phyloP scores from a whole-genome alignment of 2,113 vertebrate species.

The Barnardius zonarius region DNA sequence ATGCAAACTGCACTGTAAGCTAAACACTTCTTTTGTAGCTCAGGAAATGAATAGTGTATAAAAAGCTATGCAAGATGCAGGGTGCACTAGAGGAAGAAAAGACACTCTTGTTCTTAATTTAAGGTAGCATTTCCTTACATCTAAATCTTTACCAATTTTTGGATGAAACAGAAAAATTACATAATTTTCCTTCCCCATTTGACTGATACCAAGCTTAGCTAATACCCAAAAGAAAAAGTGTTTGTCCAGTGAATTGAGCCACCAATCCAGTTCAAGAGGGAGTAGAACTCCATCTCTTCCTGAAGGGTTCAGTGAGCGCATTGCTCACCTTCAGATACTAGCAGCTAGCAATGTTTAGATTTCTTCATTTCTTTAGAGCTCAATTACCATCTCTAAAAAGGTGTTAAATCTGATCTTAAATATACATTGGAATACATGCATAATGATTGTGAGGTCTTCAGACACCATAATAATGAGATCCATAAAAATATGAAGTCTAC shows the following conservation, averaged over 20 bases:
- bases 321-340: neutral
- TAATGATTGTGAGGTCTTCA: neutral
- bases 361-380: conserved; percentile 7
- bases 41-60: neutral
- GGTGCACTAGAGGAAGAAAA: neutral
- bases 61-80: neutral
- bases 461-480: conserved; percentile 9
- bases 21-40: accelerated
- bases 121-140: neutral
- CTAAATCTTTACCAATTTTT: neutral
- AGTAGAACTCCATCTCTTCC: neutral
- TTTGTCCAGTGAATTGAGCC: neutral
- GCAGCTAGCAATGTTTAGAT: neutral
- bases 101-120: neutral
- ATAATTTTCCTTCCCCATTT: neutral
- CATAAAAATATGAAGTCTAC: conserved; percentile 20
- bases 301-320: neutral
- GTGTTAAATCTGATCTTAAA: conserved; percentile 9
- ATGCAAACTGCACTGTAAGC: neutral
- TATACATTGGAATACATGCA: conserved; percentile 36
- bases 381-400: neutral
- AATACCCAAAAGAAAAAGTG: neutral
- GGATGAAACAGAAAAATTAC: neutral
- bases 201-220: neutral
- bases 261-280: neutral